phyloP scores from a whole-genome alignment of 1,140 invertebrate genomes.

The Antheraea pernyi region DNA sequence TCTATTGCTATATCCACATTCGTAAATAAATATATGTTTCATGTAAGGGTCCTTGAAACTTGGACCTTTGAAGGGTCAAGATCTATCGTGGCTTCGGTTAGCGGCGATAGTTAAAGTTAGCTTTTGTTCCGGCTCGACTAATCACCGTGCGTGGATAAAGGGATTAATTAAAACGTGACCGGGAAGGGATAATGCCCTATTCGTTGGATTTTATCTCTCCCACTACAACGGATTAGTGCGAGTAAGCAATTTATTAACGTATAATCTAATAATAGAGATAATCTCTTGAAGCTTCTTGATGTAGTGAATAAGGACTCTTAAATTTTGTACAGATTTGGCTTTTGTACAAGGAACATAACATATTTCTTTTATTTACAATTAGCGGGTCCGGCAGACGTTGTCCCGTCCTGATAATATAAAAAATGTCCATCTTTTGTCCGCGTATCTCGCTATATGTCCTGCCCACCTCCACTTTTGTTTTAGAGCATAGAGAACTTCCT shows the following conservation, averaged over 20 bases:
- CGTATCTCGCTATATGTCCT: no score
- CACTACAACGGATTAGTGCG: not conserved
- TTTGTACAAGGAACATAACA: no score
- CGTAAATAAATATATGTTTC: not conserved
- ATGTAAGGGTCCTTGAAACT: not conserved
- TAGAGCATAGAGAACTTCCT: no score
- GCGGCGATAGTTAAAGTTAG: not conserved
- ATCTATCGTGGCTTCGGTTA: constrained; percentile 1
- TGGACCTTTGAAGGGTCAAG: not conserved
- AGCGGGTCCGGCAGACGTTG: no score
- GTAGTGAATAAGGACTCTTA: not conserved
- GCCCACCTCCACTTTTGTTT: no score
- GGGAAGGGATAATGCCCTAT: not conserved
- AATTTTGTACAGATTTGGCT: no score
- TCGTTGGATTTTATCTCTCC: not conserved
- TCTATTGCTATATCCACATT: no score
- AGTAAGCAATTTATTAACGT: not conserved
- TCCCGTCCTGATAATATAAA: no score
- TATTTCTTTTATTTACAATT: no score
- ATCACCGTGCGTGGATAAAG: not conserved
- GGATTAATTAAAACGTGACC: not conserved
- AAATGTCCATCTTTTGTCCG: no score
- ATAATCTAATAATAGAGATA: not conserved
- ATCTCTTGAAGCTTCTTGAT: not conserved
- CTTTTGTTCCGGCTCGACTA: not conserved